Conservation (phyloP, 92 coral and sea anemone species). For the Nematostella vectensis region DNA sequence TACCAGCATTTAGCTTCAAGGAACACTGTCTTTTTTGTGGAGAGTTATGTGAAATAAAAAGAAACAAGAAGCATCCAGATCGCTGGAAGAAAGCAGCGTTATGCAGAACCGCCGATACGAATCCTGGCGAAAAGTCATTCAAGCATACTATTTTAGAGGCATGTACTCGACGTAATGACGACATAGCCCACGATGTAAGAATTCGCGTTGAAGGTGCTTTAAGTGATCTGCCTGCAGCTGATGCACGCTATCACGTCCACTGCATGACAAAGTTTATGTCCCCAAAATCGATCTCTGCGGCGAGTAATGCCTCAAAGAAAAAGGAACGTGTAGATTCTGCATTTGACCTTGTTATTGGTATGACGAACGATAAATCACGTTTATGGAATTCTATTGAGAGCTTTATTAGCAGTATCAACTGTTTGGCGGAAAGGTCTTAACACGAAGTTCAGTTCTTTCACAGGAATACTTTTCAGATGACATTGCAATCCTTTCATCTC, state of each 20-base stretch:
- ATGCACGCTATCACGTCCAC: slow-evolving; percentile 43
- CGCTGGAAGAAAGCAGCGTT: slow-evolving; percentile 39
- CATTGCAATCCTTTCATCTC: slow-evolving; percentile 38
- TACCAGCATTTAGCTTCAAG: slow-evolving; percentile 34
- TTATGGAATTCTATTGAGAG: slow-evolving; percentile 60
- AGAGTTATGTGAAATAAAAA: slow-evolving; percentile 37
- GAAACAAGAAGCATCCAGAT: slow-evolving; percentile 38
- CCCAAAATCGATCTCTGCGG: slow-evolving; percentile 33
- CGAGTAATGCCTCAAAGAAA: slow-evolving; percentile 18
- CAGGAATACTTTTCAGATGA: slow-evolving; percentile 28
- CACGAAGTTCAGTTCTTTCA: slow-evolving; percentile 25
- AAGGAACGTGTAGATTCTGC: slow-evolving; percentile 27
- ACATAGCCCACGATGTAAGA: slow-evolving; percentile 29
- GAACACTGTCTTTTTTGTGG: slow-evolving; percentile 50
- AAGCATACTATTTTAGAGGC: slow-evolving; percentile 35
- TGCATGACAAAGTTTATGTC: slow-evolving; percentile 52
- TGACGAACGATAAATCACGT: slow-evolving; percentile 36
- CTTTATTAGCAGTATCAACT: slow-evolving; percentile 32
- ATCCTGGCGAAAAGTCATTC: slow-evolving; percentile 35
- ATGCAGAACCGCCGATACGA: slow-evolving; percentile 34
- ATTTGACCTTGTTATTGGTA: slow-evolving; percentile 26
- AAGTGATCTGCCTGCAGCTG: slow-evolving; percentile 59
- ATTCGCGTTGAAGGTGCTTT: slow-evolving; percentile 46
- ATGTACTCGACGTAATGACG: slow-evolving; percentile 34
- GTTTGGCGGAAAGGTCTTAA: slow-evolving; percentile 33